Evolutionary conservation across 2,888 invertebrate genomes (phyloP).

Genomic region (Agriopis marginaria): DNA sequence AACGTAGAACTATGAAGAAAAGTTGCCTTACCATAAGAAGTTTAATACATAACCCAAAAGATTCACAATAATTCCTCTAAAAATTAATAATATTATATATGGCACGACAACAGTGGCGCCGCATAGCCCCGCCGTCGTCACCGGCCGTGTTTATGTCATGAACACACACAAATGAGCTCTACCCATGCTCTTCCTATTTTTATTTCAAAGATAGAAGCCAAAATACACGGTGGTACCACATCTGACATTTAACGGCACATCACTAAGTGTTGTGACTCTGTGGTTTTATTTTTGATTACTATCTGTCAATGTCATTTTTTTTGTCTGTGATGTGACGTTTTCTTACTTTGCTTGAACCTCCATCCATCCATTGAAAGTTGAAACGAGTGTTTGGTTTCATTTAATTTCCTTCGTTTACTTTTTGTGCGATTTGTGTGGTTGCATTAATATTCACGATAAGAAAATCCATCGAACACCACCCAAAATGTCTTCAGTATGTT

Average conservation of each 20-base stretch:
- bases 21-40: too few species aligned
- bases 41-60: too few species aligned
- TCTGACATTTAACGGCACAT: not conserved
- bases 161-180: too few species aligned
- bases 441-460: conserved; percentile 54
- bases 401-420: conserved; percentile 58
- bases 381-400: conserved; percentile 63
- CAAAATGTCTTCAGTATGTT: conserved; percentile 95
- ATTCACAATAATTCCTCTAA: too few species aligned
- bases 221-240: too few species aligned
- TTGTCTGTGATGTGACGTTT: conserved; percentile 1
- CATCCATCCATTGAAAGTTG: conserved; percentile 25
- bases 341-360: not conserved
- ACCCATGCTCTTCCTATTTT: too few species aligned
- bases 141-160: too few species aligned
- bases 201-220: too few species aligned
- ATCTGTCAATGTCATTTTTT: conserved; percentile 4
- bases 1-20: too few species aligned
- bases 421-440: conserved; percentile 62
- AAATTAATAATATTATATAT: too few species aligned
- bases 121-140: too few species aligned
- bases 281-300: not conserved
- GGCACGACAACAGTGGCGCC: too few species aligned
- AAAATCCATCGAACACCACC: conserved; percentile 52
- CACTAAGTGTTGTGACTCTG: not conserved